Evolutionary conservation across 2,113 vertebrate genomes (phyloP), one percentile per base, ranked within the genome.

Genomic region (Ibidorhyncha struthersii): DNA sequence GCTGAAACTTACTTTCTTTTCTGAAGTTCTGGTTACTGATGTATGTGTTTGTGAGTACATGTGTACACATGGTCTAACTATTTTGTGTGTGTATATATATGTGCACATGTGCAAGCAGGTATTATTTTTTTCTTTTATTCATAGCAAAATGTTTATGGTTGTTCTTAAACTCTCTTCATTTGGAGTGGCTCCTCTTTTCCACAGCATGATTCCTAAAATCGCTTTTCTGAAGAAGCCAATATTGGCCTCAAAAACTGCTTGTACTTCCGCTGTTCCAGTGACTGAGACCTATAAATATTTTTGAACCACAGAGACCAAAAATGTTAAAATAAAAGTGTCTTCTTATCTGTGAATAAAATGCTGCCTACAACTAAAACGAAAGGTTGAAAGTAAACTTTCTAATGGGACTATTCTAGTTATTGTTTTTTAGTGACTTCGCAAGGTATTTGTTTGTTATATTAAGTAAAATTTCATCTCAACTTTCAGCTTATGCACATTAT

Each of bases 61-160:
- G 25, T 19, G 25, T 63, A 14, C 18, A 0, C 26, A 15, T 2
- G 6, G 6, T n/a, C 43, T 84, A 19, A 82, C 40, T 12, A 45
- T 26, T 55, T 40, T 36, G 7, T 40, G 9, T 36, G 4, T 61
- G 5, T 32, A 8, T 36, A 12, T 23, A 23, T 10, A 14, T 3
- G 2, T 40, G 27, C 9, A 5, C 40, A 23, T 26, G 19, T 7
- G 3, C 19, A 5, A 2, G 2, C 19, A 6, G 6, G 6, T 25
- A 7, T 19, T 13, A 10, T 45, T 27, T 4, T 85, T 79, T 43
- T 19, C 10, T 16, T 77, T 56, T 29, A 7, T n/a, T 73, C 9
- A 16, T 4, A 59, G 19, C 14, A 67, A 83, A 76, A 32, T 55
- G 32, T 38, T 93, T 71, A 27, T 29, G 32, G 10, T 19, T 73